Evolutionary conservation across 2,113 vertebrate species (phyloP), one percentile per base, ranked within the genome.

Genomic region (Sakesphorus luctuosus): DNA sequence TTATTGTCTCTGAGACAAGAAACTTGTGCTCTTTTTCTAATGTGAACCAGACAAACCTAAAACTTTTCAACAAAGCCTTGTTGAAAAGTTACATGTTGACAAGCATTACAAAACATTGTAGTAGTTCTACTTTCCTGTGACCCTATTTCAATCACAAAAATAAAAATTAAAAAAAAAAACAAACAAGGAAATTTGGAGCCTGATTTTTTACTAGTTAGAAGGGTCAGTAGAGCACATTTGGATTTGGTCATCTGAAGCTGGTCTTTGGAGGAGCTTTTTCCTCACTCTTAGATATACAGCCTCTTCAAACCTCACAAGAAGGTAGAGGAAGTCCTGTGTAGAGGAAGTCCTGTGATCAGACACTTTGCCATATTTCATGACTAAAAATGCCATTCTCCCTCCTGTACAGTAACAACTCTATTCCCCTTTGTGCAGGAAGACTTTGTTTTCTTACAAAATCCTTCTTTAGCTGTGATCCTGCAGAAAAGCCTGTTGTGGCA

Each of bases 231-330:
- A 43, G 17, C 16, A 78, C 1, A 0, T 29, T 40, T 75, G 25
- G 23, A 59, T 76, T 63, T 1, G 0, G 2, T 68, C 19, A 63
- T 46, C 31, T 79, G 67, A 46, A 94, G 26, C 0, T n/a, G 25
- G 31, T 59, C 19, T 63, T 63, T 55, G 61, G 7, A 83, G 49
- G 25, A 68, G 13, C 13, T n/a, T 59, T 29, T 63, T 7, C 55
- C 40, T 83, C 5, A 1, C 4, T 77, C 35, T 52, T 23, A 49
- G 40, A 12, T 49, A 13, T 26, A 26, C 2, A 38, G 15, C 36
- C 29, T 61, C 33, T 61, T 62, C 35, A 81, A 90, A 82, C 7
- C 15, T 18, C 28, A 72, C 9, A 6, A 40, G 40, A 40, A 40
- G 40, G 40, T 40, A 40, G 40, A 13, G 12, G 13, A 40, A 40